Base-by-base conservation (phyloP, 2,888 invertebrate genomes). In the Noctua janthina region DNA sequence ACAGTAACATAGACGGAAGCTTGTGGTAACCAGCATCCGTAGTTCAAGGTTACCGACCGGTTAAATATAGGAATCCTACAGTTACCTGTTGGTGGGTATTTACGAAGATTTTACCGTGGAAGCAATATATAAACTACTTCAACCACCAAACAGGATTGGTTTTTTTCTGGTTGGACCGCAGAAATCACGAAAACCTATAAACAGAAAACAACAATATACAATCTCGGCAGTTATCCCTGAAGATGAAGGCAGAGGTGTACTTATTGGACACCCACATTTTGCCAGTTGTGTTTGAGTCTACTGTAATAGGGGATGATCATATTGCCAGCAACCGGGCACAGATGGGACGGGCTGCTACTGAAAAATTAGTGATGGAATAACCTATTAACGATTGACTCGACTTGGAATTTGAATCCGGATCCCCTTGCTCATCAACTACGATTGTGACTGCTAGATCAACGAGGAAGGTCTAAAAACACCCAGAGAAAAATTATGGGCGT, bases 1-100 rank as follows among this genome's bases (percentile, higher is more conserved):
- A 56, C 67, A 75, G 69, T 84, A 87, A 51, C 81, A 81, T 71
- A 78, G 78, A 72, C 85, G 86, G 88, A 86, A 87, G 66, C n/a
- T 62, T n/a, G 85, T 51, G 87, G 81, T 76, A 39, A 74, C 64
- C 72, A 67, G 66, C 76, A 64, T 87, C 76, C 73, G 82, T 49
- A 54, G 70, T 71, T 78, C 85, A 85, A 81, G 88, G 82, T 70
- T 76, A 66, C 23, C 11, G 5, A 43, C 15, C 4, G 64, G 49
- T 54, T 74, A 73, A 76, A 76, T 76, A 73, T 84, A 77, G 64
- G 62, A 51, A 74, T 49, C 56, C 54, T 74, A n/a, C 35, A 17
- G 39, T 54, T 62, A 82, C 70, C 68, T 75, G 64, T 17, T 70
- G n/a, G 7, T 59, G n/a, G 6, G 17, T 67, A 71, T 70, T 64